Evolutionary conservation across 2,113 vertebrate species (phyloP).

Genomic region (Plotosus lineatus): DNA sequence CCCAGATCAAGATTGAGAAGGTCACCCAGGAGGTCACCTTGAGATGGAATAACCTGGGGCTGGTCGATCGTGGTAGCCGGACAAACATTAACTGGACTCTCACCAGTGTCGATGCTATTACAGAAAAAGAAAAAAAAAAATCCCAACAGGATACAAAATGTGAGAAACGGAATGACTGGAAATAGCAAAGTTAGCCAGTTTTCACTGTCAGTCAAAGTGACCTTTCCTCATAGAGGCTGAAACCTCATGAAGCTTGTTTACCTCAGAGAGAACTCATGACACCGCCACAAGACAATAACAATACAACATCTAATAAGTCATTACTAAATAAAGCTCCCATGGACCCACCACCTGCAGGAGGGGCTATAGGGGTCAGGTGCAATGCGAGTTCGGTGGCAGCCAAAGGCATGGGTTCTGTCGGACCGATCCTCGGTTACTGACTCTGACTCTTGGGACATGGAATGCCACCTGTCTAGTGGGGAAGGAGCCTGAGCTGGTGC

Average conservation of each 20-base stretch:
- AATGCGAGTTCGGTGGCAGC: too few species aligned
- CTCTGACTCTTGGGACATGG: too few species aligned
- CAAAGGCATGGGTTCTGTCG: too few species aligned
- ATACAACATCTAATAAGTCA: background rate
- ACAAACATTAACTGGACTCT: slow-evolving; percentile 87
- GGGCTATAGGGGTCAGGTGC: too few species aligned
- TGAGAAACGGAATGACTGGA: background rate
- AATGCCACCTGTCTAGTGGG: too few species aligned
- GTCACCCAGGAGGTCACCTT: slow-evolving; percentile 93
- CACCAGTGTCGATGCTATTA: slow-evolving; percentile 85
- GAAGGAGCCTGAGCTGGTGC: too few species aligned
- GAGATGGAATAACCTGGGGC: slow-evolving; percentile 88
- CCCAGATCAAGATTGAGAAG: slow-evolving; percentile 94
- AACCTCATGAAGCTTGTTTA: background rate
- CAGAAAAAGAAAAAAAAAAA: background rate
- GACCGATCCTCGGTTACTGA: too few species aligned
- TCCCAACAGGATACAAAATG: too few species aligned
- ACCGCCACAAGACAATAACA: background rate
- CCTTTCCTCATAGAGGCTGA: background rate
- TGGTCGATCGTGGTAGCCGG: slow-evolving; percentile 82
- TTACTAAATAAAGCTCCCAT: too few species aligned
- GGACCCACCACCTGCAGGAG: too few species aligned
- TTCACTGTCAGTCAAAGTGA: slow-evolving; percentile 7
- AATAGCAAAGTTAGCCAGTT: slow-evolving; percentile 8
- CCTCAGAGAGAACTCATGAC: background rate